Conservation (phyloP, 2,888 invertebrate species). For the Nowickia ferox region DNA sequence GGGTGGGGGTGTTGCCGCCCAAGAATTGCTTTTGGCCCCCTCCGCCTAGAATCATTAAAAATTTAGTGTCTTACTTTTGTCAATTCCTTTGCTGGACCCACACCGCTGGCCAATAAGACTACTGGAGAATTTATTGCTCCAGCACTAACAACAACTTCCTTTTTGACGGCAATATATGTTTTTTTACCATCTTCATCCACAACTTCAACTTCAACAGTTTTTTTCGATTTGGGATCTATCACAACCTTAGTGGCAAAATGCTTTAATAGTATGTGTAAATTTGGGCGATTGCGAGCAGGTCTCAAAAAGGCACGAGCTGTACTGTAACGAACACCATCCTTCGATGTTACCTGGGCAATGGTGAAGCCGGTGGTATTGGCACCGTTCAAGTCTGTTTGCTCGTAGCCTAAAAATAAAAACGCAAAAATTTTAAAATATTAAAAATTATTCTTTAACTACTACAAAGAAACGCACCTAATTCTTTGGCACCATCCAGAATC, state of each 20-base stretch:
- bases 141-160: conserved; percentile 90
- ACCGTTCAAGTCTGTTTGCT: conserved; percentile 91
- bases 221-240: conserved; percentile 89
- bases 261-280: conserved; percentile 93
- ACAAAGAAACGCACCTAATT: conserved; percentile 85
- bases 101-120: conserved; percentile 93
- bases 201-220: conserved; percentile 90
- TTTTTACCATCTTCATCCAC: conserved; percentile 83
- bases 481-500: conserved; percentile 90
- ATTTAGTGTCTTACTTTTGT: conserved; percentile 81
- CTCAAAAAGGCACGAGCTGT: conserved; percentile 92
- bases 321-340: conserved; percentile 93
- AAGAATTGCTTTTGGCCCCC: too few relatives aligned
- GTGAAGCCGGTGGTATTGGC: conserved; percentile 91
- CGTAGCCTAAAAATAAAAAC: conserved; percentile 84
- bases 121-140: conserved; percentile 98
- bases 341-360: conserved; percentile 94
- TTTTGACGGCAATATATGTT: conserved; percentile 88
- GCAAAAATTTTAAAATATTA: neutral
- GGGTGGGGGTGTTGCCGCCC: too few relatives aligned
- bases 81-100: conserved; percentile 91
- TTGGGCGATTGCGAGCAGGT: conserved; percentile 89
- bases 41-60: too few relatives aligned
- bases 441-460: neutral
- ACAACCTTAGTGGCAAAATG: conserved; percentile 86